Percentiles rank a stretch among this genome's conserved stretches.
These are phyloP conservation scores for Mantis religiosa DNA, from an alignment of 2,888 invertebrate species.

Conservation along the genomic window DNA sequence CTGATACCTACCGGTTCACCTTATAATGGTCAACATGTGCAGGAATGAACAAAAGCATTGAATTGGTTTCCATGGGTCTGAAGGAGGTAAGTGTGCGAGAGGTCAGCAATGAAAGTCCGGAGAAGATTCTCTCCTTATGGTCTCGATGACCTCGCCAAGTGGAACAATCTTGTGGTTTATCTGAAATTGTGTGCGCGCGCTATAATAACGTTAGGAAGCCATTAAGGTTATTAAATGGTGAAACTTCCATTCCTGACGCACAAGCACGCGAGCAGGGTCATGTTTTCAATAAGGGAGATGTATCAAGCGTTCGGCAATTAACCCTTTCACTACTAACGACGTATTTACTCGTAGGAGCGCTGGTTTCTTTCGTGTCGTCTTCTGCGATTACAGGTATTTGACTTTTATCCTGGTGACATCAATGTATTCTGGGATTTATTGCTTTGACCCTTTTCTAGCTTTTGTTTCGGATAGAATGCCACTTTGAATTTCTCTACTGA, in stretches of 20 bases:
- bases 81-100: not conserved
- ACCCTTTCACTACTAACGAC: too few relatives aligned
- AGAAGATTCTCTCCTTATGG: not conserved
- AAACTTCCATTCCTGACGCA: not conserved
- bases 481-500: too few relatives aligned
- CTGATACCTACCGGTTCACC: too few relatives aligned
- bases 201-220: not conserved
- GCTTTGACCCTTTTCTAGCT: too few relatives aligned
- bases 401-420: too few relatives aligned
- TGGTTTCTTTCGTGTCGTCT: too few relatives aligned
- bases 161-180: not conserved
- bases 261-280: not conserved
- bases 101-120: not conserved
- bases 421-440: too few relatives aligned
- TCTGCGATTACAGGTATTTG: too few relatives aligned
- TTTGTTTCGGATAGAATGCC: too few relatives aligned
- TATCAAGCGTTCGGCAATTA: too few relatives aligned
- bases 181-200: not conserved
- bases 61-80: not conserved
- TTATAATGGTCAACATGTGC: not conserved
- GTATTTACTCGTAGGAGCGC: too few relatives aligned
- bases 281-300: too few relatives aligned
- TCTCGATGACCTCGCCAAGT: not conserved
- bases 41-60: not conserved
- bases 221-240: not conserved